Evolutionary conservation across 2,797 vertebrate species (phyloP), one percentile per base, ranked within the genome.

Genomic region (Mallotus villosus): DNA sequence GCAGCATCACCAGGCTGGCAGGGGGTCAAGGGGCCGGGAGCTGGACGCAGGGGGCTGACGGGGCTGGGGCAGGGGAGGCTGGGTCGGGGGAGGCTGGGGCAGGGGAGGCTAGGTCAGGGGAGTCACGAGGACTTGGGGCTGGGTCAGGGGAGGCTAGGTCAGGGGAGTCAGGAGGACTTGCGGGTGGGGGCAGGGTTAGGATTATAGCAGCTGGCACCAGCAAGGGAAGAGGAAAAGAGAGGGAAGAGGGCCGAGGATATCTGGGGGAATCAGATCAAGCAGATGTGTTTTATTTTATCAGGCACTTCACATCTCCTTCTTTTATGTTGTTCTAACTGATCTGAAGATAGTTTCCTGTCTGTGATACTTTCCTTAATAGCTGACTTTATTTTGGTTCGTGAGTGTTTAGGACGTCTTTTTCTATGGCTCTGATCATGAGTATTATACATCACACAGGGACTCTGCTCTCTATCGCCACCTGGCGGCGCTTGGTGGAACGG

Each of bases 1-100:
- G 92, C 78, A 96, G 91, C 95, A 97, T 95, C 4, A 55, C 77
- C 49, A 67, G 49, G 67, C 16, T 34, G 25, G 14, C 55, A 27
- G 34, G 1, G 2, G 76, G 62, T 53, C 59, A 63, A 55, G 67
- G 21, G 41, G 29, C 37, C 6, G 6, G 37, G 37, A 41, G 37
- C 37, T 41, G 2, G 37, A 41, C 11, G 11, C 60, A 25, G 49
- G 2, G 2, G 74, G 60, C 22, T 75, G 32, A 0, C 5, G 32
- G 32, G 32, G 32, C 32, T 32, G 70, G 11, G 34, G 14, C 8
- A 22, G 32, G 27, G 21, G 37, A 4, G 29, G 29, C 29, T 29
- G 29, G 29, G 29, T n/a, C 3, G 37, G 63, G 9, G 17, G 59
- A 11, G 11, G 22, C 5, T 53, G 49, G 53, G n/a, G 16, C 6